Evolutionary conservation across 2,113 vertebrate species (phyloP), one percentile per base, ranked within the genome.

Genomic region (Oriolus oriolus): DNA sequence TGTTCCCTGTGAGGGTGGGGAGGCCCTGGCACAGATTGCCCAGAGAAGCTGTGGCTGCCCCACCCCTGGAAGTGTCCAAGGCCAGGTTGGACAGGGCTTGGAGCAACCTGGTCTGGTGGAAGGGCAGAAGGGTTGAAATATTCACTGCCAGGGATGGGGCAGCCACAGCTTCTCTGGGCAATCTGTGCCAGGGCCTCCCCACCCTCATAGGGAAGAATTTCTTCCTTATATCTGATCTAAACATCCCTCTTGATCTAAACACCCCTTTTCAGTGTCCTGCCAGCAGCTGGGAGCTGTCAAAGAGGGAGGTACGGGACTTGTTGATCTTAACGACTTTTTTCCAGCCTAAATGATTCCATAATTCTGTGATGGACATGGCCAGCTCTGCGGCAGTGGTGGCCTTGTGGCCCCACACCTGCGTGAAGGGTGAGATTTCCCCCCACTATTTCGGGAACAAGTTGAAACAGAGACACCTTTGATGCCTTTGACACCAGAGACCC

Each of bases 331-430:
- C 23, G 23, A 19, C 7, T 20, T 77, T 76, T 69, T 70, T 5
- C 49, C 63, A 77, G 42, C 31, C 56, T 49, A 21, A 56, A 35
- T 17, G 31, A 33, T 49, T 77, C 64, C 42, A 9, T 20, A 28
- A 24, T 44, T 37, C 22, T 28, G 27, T 42, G 23, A 9, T 2
- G 7, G 84, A 24, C 42, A 14, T 0, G 0, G 23, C 18, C 4
- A 26, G 31, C 35, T 74, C 56, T 24, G 52, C 7, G 6, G 39
- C 54, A 70, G 37, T 1, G 0, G 49, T 14, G 69, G 41, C 61
- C 65, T 45, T 21, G 64, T 63, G 60, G 53, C 76, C 18, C 27
- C 21, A 6, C 10, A 5, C 0, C 0, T 14, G n/a, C 45, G 7
- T 30, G 18, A 31, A 42, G 1, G 11, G 22, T 2, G 18, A 42